These are phyloP conservation scores for Vesta saturnalis DNA, from an alignment of 2,888 invertebrate species.

Conservation along the genomic window DNA sequence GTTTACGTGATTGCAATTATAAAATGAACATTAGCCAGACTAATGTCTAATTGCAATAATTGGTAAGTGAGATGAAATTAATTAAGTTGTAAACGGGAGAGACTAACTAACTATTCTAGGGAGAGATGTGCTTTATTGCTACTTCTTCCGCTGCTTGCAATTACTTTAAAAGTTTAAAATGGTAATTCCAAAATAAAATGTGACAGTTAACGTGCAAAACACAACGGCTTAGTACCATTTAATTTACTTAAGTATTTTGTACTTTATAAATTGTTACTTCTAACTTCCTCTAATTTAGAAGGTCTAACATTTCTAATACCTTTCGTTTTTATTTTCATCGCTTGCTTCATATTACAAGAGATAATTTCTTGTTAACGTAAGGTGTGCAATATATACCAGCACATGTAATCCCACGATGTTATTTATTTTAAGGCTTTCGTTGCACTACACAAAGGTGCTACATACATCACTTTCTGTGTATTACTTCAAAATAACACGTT, in stretches of 20 bases:
- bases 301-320: neutral
- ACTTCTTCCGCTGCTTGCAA: neutral
- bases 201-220: neutral
- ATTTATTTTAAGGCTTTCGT: neutral
- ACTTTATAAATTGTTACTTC: neutral
- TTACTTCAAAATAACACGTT: too few relatives aligned
- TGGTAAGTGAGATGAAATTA: neutral
- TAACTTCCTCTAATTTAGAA: neutral
- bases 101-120: too few relatives aligned
- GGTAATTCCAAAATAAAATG: neutral
- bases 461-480: too few relatives aligned
- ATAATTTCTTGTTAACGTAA: slow-evolving; percentile 1
- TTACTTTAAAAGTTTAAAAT: neutral
- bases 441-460: too few relatives aligned
- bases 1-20: neutral
- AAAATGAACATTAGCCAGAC: neutral
- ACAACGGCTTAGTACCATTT: too few relatives aligned
- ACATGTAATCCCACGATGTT: neutral
- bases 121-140: too few relatives aligned
- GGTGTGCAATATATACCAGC: too few relatives aligned
- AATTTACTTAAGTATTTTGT: neutral
- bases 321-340: neutral
- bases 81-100: neutral
- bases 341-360: neutral
- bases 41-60: neutral